Evolutionary conservation across 2,113 vertebrate genomes (phyloP), one percentile per base, ranked within the genome.

Genomic region (Noctilio leporinus): DNA sequence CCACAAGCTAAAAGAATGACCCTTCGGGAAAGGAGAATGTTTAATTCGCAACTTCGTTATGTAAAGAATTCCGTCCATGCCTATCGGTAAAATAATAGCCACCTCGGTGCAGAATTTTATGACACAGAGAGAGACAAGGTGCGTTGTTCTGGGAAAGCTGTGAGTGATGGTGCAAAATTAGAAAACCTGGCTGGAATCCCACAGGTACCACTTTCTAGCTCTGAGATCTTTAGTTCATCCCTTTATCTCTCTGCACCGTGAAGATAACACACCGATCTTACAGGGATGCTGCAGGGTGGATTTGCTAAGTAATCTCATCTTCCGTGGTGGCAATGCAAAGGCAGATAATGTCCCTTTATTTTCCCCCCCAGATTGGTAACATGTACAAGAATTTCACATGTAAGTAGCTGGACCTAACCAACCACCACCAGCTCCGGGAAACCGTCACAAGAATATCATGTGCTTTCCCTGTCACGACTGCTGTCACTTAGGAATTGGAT

Each of bases 361-460:
- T n/a, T 40, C 26, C 1, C 4, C 12, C 24, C 17, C 2, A 1
- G 43, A 59, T 10, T 14, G 55, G 3, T 59, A 72, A 4, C 10
- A 0, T 14, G 55, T 3, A 1, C 4, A 11, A 67, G n/a, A 75
- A 73, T 30, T 43, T 38, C n/a, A 73, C 45, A 30, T 4, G n/a
- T 17, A 75, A 70, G 30, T 17, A 15, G 5, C 9, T 15, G 76
- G 45, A 14, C 24, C 4, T 49, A 14, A 57, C 6, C 12, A 4
- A 49, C 40, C 35, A 28, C 24, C 7, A 2, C 22, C 4, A 12
- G 14, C 17, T 7, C 43, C 38, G 7, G 12, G 20, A 65, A 45
- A n/a, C 3, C 2, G 40, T 45, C 10, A 11, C 0, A 9, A 77
- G 75, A 45, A 9, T 38, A 4, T 30, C 10, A 22, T 1, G 5